phyloP scores from a whole-genome alignment of 2,888 invertebrate genomes.

The Adelphocoris suturalis region DNA sequence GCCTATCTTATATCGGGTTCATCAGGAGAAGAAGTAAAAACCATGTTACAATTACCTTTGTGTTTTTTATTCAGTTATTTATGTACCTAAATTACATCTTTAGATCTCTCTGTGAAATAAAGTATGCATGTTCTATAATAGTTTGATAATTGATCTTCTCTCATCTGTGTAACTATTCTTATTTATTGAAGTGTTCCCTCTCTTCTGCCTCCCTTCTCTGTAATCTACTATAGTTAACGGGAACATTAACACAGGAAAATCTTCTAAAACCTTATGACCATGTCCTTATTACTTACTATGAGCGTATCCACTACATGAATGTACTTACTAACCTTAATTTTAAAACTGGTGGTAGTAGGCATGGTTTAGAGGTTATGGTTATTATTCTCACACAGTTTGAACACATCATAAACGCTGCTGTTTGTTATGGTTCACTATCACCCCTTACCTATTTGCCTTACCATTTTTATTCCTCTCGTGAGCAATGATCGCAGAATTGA shows the following conservation, averaged over 20 bases:
- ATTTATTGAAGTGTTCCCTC: slow-evolving; percentile 56
- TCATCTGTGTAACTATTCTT: slow-evolving; percentile 57
- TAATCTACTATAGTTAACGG: slow-evolving; percentile 31
- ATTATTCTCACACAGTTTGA: not conserved
- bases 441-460: not conserved
- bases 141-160: slow-evolving; percentile 44
- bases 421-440: not conserved
- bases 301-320: slow-evolving; percentile 48
- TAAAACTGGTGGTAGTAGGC: slow-evolving; percentile 71
- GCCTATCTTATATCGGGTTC: not conserved
- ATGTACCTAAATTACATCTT: slow-evolving; percentile 32
- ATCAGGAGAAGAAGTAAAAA: slow-evolving; percentile 46
- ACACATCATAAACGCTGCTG: not conserved
- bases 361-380: slow-evolving; percentile 48
- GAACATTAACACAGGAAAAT: slow-evolving; percentile 8
- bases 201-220: slow-evolving; percentile 63
- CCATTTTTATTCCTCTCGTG: not conserved
- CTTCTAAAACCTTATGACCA: slow-evolving; percentile 60
- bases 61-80: slow-evolving; percentile 39
- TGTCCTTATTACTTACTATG: slow-evolving; percentile 68
- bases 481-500: not conserved
- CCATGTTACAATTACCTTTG: slow-evolving; percentile 31
- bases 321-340: slow-evolving; percentile 56
- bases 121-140: slow-evolving; percentile 52
- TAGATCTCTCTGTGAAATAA: slow-evolving; percentile 39